These are phyloP conservation scores for Rhyacophila evoluta DNA, from an alignment of 2,888 invertebrate species.

Conservation along the genomic window DNA sequence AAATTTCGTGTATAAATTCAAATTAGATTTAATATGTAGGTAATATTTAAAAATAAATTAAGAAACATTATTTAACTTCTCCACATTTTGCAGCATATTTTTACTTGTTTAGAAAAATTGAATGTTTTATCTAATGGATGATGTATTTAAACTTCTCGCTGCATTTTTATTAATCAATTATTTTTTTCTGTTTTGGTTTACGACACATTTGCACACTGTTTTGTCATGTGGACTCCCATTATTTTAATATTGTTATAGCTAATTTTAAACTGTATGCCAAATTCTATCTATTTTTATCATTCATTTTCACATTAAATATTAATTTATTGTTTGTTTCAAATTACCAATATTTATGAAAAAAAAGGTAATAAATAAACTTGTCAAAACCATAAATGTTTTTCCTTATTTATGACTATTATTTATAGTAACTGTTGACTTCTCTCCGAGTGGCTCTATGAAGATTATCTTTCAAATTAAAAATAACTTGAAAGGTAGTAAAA, in stretches of 20 bases:
- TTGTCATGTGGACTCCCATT: neutral
- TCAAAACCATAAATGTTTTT: too few relatives aligned
- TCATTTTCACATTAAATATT: conserved; percentile 20
- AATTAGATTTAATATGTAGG: conserved; percentile 16
- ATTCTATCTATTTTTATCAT: conserved; percentile 24
- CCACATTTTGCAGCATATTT: neutral
- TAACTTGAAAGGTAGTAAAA: too few relatives aligned
- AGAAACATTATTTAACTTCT: neutral
- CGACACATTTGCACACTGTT: neutral
- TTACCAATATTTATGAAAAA: conserved; percentile 9
- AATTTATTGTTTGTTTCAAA: conserved; percentile 16
- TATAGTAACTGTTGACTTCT: too few relatives aligned
- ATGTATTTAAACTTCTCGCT: neutral
- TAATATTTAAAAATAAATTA: neutral
- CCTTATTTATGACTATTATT: too few relatives aligned
- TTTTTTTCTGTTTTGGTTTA: neutral
- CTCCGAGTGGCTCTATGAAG: too few relatives aligned
- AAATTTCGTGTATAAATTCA: conserved; percentile 18
- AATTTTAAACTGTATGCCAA: conserved; percentile 16
- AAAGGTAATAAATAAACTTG: conserved; percentile 1
- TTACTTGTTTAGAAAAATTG: neutral
- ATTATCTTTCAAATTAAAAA: too few relatives aligned
- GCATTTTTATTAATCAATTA: conserved; percentile 11
- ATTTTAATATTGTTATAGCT: conserved; percentile 9
- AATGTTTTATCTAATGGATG: neutral